A percentile compares a stretch with the other conserved stretches of the same genome.
Conservation (phyloP, 2,113 vertebrate genomes). For the Caranx ignobilis region DNA sequence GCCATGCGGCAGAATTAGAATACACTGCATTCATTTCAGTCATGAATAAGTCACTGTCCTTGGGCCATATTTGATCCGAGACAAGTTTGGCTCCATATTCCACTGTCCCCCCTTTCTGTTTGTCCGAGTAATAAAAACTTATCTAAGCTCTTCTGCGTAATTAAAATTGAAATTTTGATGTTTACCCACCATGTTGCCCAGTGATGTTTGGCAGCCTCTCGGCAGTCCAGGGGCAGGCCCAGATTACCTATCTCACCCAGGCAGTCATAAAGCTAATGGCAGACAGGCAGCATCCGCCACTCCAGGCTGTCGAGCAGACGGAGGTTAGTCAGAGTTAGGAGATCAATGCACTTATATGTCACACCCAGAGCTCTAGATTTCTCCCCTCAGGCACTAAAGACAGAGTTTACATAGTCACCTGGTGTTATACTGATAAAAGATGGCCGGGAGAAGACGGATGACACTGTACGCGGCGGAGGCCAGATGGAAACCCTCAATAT, state of each 20-base stretch:
- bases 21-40: constrained; percentile 43
- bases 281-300: constrained; percentile 65
- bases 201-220: constrained; percentile 50
- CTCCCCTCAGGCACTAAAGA: constrained; percentile 57
- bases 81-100: constrained; percentile 40
- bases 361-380: constrained; percentile 63
- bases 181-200: constrained; percentile 32
- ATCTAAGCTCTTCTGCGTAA: constrained; percentile 1
- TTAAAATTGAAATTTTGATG: constrained; percentile 20
- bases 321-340: constrained; percentile 69
- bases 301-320: constrained; percentile 56
- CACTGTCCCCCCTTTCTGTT: constrained; percentile 10
- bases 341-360: constrained; percentile 72
- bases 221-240: constrained; percentile 44
- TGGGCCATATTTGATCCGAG: constrained; percentile 38
- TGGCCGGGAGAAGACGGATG: constrained; percentile 36
- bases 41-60: constrained; percentile 51
- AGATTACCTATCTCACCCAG: constrained; percentile 53
- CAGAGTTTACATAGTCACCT: constrained; percentile 67
- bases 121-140: constrained; percentile 11
- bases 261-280: constrained; percentile 65
- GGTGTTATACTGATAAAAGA: constrained; percentile 54
- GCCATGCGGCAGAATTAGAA: constrained; percentile 38
- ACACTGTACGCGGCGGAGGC: constrained; percentile 18
- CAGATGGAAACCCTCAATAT: constrained; percentile 48